phyloP scores from a whole-genome alignment of 2,797 vertebrate genomes.

The Pipistrellus pipistrellus region DNA sequence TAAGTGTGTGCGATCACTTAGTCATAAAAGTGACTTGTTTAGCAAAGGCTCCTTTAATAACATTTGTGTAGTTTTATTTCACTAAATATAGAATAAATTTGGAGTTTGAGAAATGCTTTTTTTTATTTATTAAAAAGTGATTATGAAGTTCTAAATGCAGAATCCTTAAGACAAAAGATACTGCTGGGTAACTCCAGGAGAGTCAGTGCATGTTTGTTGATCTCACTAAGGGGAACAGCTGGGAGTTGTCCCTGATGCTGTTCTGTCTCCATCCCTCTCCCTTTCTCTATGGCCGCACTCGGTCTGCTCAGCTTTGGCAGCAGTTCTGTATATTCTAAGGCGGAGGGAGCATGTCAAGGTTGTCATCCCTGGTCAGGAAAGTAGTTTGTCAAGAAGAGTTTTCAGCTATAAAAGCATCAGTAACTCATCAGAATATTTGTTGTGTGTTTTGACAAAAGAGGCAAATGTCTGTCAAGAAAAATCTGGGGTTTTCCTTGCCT shows the following conservation, averaged over 20 bases:
- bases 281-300: background rate
- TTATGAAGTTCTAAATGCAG: conserved; percentile 70
- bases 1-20: conserved; percentile 50
- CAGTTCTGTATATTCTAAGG: conserved; percentile 78
- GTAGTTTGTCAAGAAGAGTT: conserved; percentile 86
- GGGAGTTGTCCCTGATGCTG: background rate
- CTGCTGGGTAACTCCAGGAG: conserved; percentile 31
- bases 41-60: conserved; percentile 70
- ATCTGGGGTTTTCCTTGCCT: conserved; percentile 74
- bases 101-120: conserved; percentile 66
- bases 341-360: conserved; percentile 77
- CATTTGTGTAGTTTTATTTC: conserved; percentile 59
- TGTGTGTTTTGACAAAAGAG: conserved; percentile 83
- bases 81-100: conserved; percentile 74
- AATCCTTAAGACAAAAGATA: conserved; percentile 66
- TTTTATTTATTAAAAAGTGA: conserved; percentile 65
- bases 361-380: conserved; percentile 86
- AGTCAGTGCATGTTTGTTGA: conserved; percentile 51
- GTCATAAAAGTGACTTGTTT: conserved; percentile 80
- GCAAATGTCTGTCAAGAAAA: conserved; percentile 82
- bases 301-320: conserved; percentile 70
- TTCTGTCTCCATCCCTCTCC: background rate
- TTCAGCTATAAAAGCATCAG: conserved; percentile 84
- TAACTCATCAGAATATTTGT: conserved; percentile 86
- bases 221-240: conserved; percentile 62